phyloP scores from a whole-genome alignment of 2,888 invertebrate genomes.

The Drosophila parthenogenetica region DNA sequence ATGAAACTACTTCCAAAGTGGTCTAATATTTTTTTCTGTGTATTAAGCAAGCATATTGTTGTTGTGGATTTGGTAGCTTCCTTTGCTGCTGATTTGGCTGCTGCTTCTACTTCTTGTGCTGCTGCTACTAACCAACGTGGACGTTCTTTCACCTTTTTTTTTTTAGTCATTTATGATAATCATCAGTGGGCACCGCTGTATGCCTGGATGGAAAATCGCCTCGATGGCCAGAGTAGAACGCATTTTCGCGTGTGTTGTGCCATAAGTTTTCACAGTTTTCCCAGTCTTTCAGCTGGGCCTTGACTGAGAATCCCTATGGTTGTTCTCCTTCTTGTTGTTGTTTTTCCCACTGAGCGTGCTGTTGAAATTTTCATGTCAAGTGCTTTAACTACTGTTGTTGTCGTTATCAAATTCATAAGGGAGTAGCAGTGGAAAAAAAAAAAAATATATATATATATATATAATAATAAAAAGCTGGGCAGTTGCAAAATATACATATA shows the following conservation, averaged over 20 bases:
- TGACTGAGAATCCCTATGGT: too few relatives aligned
- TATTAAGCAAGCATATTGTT: constrained; percentile 61
- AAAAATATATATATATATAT: too few relatives aligned
- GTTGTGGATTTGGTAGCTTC: constrained; percentile 37
- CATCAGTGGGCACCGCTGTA: constrained; percentile 57
- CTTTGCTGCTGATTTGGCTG: neutral
- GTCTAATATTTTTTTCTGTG: too few relatives aligned
- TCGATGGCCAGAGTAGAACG: constrained; percentile 49
- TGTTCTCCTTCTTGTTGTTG: neutral
- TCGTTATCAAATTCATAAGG: constrained; percentile 57
- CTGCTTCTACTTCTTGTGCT: neutral
- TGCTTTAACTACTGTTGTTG: constrained; percentile 60
- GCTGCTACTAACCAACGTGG: constrained; percentile 4
- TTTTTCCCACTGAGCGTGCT: constrained; percentile 41
- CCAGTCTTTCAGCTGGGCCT: constrained; percentile 41
- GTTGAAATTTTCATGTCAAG: constrained; percentile 67
- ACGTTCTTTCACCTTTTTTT: constrained; percentile 25
- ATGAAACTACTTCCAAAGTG: too few relatives aligned
- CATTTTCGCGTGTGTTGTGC: constrained; percentile 65
- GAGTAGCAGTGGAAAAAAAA: constrained; percentile 29
- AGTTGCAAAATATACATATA: constrained; percentile 36
- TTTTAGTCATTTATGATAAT: constrained; percentile 76
- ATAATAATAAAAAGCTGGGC: constrained; percentile 23
- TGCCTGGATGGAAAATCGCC: constrained; percentile 23
- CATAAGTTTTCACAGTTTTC: constrained; percentile 46